Conservation (phyloP, 64 coral and sea anemone species). For the Stichodactyla helianthus region DNA sequence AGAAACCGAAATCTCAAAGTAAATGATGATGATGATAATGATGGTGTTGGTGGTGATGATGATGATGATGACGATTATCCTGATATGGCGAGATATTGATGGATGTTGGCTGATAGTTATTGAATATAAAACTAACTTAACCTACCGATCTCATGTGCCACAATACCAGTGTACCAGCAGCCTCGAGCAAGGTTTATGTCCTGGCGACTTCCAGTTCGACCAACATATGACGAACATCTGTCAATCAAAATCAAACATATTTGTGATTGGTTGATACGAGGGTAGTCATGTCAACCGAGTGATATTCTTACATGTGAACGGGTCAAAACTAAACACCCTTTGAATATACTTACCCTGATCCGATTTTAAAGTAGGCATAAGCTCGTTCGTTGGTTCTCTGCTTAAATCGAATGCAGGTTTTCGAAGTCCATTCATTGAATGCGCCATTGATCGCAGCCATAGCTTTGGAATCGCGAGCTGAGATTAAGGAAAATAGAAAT, state of each 20-base stretch:
- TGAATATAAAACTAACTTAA: background rate
- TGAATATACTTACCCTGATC: slow-evolving; percentile 33
- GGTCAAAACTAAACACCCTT: too few relatives aligned
- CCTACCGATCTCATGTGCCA: slow-evolving; percentile 88
- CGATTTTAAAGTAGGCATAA: slow-evolving; percentile 45
- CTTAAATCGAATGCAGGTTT: slow-evolving; percentile 61
- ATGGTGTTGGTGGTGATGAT: too few relatives aligned
- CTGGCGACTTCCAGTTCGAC: slow-evolving; percentile 58
- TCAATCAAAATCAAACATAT: background rate
- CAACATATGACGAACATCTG: slow-evolving; percentile 81
- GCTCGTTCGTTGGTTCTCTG: slow-evolving; percentile 25
- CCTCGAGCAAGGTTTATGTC: slow-evolving; percentile 66
- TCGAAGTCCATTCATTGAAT: slow-evolving; percentile 43
- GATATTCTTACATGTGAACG: background rate
- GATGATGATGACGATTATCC: too few relatives aligned
- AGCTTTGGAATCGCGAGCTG: slow-evolving; percentile 17
- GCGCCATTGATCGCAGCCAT: slow-evolving; percentile 43
- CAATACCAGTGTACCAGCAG: slow-evolving; percentile 71
- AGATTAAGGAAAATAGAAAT: background rate
- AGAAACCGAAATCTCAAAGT: background rate
- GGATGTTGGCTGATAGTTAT: background rate
- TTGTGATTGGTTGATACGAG: background rate
- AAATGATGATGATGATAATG: too few relatives aligned
- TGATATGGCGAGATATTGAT: too few relatives aligned
- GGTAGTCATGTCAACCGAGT: background rate